Evolutionary conservation across 2,797 vertebrate genomes (phyloP).

Genomic region (Atherinosoma microstoma): DNA sequence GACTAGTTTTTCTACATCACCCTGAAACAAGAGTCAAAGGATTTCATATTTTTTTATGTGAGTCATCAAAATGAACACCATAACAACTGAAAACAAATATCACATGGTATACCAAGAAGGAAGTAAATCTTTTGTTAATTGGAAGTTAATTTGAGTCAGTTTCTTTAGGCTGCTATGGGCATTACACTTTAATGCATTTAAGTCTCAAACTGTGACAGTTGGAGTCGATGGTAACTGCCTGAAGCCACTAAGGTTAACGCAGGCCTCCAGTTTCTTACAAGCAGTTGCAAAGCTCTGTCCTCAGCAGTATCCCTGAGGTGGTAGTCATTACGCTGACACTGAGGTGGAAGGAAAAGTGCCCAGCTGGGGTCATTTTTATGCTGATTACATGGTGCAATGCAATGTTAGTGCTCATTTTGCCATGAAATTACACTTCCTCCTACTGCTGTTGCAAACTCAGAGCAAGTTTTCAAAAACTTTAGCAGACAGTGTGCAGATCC

Average conservation of each 20-base stretch:
- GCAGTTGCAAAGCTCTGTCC: background rate
- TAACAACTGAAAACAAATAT: no score
- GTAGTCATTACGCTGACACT: background rate
- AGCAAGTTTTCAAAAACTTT: background rate
- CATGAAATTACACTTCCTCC: slow-evolving; percentile 1
- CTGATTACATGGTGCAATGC: background rate
- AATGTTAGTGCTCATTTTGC: background rate
- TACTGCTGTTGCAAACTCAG: background rate
- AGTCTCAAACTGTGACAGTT: background rate
- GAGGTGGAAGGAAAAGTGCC: background rate
- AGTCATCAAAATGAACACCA: no score
- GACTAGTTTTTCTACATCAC: no score
- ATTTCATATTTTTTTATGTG: no score
- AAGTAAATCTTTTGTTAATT: background rate
- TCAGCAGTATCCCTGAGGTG: slow-evolving; percentile 1
- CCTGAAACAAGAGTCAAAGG: no score
- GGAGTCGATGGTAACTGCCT: background rate
- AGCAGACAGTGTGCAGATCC: background rate
- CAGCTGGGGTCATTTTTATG: background rate
- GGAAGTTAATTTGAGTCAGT: background rate
- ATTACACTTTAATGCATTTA: background rate
- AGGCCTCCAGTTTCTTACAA: background rate
- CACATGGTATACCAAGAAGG: background rate
- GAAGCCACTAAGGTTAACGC: background rate
- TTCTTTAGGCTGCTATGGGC: background rate